Conservation (phyloP, 2,797 vertebrate genomes). For the Anabas testudineus region DNA sequence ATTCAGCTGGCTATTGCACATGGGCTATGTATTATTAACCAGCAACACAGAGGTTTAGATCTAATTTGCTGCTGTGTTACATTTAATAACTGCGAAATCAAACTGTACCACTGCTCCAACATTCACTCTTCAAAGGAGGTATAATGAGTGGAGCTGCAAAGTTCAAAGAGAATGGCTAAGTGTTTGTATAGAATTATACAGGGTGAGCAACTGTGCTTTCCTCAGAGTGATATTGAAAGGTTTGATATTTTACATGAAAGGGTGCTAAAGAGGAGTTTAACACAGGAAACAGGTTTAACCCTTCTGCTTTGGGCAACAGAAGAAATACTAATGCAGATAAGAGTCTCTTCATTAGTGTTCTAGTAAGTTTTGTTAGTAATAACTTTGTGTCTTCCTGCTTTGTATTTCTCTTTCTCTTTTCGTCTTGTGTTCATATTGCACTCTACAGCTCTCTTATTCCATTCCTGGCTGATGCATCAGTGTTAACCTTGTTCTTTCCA, state of each 20-base stretch:
- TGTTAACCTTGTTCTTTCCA: conserved; percentile 53
- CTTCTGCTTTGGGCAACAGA: conserved; percentile 71
- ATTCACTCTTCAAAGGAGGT: conserved; percentile 83
- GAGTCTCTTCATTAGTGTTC: conserved; percentile 38
- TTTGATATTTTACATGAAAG: conserved; percentile 85
- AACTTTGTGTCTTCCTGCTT: conserved; percentile 11
- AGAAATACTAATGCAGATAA: conserved; percentile 60
- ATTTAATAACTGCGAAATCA: conserved; percentile 85
- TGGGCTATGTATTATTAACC: conserved; percentile 80
- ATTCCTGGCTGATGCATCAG: conserved; percentile 31
- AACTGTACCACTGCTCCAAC: conserved; percentile 78
- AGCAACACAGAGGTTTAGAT: conserved; percentile 74
- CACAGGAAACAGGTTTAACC: conserved; percentile 83
- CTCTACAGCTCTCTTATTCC: conserved; percentile 16
- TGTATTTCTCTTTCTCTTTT: conserved; percentile 8
- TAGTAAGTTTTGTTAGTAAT: conserved; percentile 32
- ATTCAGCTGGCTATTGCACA: conserved; percentile 61
- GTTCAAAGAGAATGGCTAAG: conserved; percentile 87
- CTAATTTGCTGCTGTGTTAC: conserved; percentile 82
- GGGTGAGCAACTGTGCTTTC: conserved; percentile 72
- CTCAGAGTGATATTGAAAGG: conserved; percentile 80
- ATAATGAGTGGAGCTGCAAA: conserved; percentile 81
- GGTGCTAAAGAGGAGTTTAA: conserved; percentile 82
- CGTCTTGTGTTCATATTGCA: conserved; percentile 25
- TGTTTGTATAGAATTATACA: conserved; percentile 82